These are phyloP conservation scores for Caenorhabditis sp. DNA, from an alignment of 2,888 invertebrate genomes.

Conservation along the genomic window DNA sequence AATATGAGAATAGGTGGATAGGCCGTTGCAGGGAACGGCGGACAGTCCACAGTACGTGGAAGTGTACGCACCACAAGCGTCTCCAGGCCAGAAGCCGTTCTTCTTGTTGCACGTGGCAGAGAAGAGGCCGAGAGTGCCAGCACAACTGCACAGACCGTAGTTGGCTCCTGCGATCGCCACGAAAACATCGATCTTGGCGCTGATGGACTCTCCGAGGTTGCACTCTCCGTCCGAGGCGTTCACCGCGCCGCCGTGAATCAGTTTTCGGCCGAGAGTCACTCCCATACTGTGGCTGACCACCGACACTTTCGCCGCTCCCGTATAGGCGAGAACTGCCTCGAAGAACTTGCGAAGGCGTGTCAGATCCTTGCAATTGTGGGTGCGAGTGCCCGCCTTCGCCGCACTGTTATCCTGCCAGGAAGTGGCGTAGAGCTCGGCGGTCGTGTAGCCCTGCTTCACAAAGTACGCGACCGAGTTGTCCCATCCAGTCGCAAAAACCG, in stretches of 20 bases:
- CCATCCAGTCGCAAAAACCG: constrained; percentile 62
- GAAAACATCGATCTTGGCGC: constrained; percentile 59
- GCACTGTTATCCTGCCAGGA: constrained; percentile 70
- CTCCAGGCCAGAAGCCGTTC: constrained; percentile 70
- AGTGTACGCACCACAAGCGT: constrained; percentile 58
- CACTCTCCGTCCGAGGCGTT: constrained; percentile 52
- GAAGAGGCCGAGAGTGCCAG: constrained; percentile 45
- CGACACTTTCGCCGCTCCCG: constrained; percentile 62
- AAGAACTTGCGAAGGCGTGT: constrained; percentile 66
- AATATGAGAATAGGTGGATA: constrained; percentile 40
- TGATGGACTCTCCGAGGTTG: constrained; percentile 56
- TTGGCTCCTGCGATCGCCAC: constrained; percentile 71
- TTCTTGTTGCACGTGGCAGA: constrained; percentile 65
- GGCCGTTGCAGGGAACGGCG: constrained; percentile 27
- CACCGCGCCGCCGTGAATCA: constrained; percentile 64
- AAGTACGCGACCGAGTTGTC: constrained; percentile 62
- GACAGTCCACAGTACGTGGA: constrained; percentile 53
- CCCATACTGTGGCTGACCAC: constrained; percentile 75
- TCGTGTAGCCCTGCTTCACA: constrained; percentile 58
- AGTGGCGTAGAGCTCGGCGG: constrained; percentile 70
- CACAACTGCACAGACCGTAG: constrained; percentile 68
- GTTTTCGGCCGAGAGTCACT: constrained; percentile 67
- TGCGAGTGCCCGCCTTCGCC: constrained; percentile 54
- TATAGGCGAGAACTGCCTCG: constrained; percentile 68
- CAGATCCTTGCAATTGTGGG: constrained; percentile 67